Conservation (phyloP, 1,140 invertebrate genomes). For the Monomorium pharaonis region DNA sequence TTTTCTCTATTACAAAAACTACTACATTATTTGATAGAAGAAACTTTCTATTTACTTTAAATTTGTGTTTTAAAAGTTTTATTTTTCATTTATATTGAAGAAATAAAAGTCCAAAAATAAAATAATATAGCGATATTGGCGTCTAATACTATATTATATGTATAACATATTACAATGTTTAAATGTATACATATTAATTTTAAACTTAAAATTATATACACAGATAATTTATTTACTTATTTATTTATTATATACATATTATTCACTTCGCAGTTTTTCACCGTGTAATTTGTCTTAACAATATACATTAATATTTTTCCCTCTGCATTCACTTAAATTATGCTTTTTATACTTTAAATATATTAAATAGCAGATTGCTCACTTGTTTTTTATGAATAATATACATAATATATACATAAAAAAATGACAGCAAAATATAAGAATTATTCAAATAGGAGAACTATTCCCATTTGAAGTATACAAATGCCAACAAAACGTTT, state of each 20-base stretch:
- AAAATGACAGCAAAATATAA: slow-evolving; percentile 45
- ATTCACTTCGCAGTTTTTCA: slow-evolving; percentile 40
- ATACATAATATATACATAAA: slow-evolving; percentile 62
- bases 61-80: too few relatives aligned
- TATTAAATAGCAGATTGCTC: slow-evolving; percentile 32
- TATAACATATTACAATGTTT: background rate
- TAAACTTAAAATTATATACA: slow-evolving; percentile 58
- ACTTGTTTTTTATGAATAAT: slow-evolving; percentile 34
- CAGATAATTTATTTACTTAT: background rate
- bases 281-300: slow-evolving; percentile 2
- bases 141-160: too few relatives aligned
- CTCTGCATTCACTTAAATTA: slow-evolving; percentile 8
- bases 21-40: too few relatives aligned
- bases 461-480: slow-evolving; percentile 41
- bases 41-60: too few relatives aligned
- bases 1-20: too few relatives aligned
- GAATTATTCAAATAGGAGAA: slow-evolving; percentile 33
- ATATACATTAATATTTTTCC: slow-evolving; percentile 44
- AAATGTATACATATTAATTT: slow-evolving; percentile 19
- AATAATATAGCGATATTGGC: too few relatives aligned
- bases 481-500: slow-evolving; percentile 4
- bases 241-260: slow-evolving; percentile 59
- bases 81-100: too few relatives aligned
- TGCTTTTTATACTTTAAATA: slow-evolving; percentile 21
- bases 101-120: too few relatives aligned